Percentiles rank a stretch among this genome's conserved stretches.
Conservation (phyloP, 2,888 invertebrate genomes). For the Dolichopus griseipennis region DNA sequence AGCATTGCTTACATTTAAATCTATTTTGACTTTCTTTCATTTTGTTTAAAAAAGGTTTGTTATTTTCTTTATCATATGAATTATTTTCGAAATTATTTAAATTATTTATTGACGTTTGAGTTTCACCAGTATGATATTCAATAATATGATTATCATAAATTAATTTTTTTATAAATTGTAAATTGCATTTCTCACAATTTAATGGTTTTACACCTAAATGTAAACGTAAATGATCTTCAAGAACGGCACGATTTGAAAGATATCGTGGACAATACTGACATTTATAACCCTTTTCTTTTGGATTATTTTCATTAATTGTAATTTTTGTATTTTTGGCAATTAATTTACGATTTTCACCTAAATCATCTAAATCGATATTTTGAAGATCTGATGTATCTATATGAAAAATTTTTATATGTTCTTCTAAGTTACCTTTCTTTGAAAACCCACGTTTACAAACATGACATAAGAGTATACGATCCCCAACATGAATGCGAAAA, state of each 20-base stretch:
- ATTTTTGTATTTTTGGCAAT: not conserved
- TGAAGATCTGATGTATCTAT: not conserved
- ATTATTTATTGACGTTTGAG: not conserved
- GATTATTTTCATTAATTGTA: not conserved
- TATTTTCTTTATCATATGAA: not conserved
- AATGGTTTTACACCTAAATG: constrained; percentile 7
- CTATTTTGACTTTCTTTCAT: not conserved
- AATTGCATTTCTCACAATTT: not conserved
- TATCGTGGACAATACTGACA: not conserved
- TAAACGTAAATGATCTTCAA: not conserved
- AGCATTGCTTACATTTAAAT: not conserved
- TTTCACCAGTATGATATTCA: not conserved
- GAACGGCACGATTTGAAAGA: not conserved
- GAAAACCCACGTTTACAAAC: not conserved
- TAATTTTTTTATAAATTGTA: not conserved
- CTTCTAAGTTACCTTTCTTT: not conserved
- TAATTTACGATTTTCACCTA: not conserved
- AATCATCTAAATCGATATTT: not conserved
- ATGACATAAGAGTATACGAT: not conserved
- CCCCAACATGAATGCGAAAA: not conserved
- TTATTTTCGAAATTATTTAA: not conserved
- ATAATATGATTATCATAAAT: not conserved
- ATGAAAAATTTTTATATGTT: not conserved
- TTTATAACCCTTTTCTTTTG: not conserved
- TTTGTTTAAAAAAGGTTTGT: not conserved